Percentiles rank a stretch among this genome's conserved stretches.
Conservation (phyloP, 2,113 vertebrate species). For the Poicephalus meyeri region DNA sequence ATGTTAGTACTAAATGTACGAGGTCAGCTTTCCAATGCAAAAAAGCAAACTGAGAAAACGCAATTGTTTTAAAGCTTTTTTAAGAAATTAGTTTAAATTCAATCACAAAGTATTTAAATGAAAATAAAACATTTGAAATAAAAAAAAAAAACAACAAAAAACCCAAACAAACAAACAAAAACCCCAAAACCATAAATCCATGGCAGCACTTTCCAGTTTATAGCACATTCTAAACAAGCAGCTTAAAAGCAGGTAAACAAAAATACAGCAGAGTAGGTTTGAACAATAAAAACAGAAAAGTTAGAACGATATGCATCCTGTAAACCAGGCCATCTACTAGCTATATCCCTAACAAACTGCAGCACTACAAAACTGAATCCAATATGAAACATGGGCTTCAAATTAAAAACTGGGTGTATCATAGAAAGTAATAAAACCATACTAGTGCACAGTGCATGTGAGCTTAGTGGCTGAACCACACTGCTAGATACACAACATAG, state of each 20-base stretch:
- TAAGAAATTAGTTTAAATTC: background rate
- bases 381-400: background rate
- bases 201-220: background rate
- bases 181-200: background rate
- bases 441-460: background rate
- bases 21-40: constrained; percentile 11
- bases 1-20: constrained; percentile 1
- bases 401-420: background rate
- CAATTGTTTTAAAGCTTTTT: background rate
- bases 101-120: background rate
- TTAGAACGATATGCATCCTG: background rate
- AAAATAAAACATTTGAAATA: background rate
- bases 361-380: background rate
- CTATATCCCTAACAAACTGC: background rate
- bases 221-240: background rate
- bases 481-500: background rate
- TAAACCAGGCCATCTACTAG: background rate
- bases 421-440: background rate
- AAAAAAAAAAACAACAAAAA: background rate
- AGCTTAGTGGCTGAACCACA: background rate
- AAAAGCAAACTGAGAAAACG: background rate
- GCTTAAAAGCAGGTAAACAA: background rate
- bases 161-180: background rate
- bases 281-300: background rate
- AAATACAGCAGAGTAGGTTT: constrained; percentile 1